Conservation (phyloP, 2,113 vertebrate species). For the Lepidothrix coronata region DNA sequence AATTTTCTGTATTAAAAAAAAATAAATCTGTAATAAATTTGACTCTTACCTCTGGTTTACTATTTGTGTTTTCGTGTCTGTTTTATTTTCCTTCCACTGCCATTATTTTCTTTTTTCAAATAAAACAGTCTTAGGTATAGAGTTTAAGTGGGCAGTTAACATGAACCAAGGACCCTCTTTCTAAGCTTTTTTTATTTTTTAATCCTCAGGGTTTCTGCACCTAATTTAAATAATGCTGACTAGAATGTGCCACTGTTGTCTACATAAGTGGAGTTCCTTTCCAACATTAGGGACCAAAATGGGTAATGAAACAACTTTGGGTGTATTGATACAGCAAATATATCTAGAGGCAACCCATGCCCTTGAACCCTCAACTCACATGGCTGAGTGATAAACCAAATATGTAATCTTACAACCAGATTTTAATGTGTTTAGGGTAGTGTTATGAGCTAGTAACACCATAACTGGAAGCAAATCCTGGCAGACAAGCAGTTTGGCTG, state of each 20-base stretch:
- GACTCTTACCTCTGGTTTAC: background rate
- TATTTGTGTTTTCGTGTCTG: background rate
- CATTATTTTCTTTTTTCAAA: background rate
- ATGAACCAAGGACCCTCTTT: background rate
- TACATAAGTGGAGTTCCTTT: background rate
- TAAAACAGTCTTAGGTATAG: background rate
- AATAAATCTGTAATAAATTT: background rate
- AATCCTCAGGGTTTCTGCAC: background rate
- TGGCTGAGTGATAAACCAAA: background rate
- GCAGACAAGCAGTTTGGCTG: background rate
- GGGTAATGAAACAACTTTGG: background rate
- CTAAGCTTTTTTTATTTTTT: background rate
- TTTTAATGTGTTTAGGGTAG: background rate
- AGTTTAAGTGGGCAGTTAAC: background rate
- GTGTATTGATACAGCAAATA: fast-evolving
- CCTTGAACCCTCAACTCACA: background rate
- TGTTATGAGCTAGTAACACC: background rate
- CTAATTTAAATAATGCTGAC: background rate
- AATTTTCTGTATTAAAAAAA: background rate
- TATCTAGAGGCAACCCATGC: background rate
- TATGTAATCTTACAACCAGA: background rate
- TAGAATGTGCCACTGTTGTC: background rate
- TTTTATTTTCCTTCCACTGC: background rate
- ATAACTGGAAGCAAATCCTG: background rate
- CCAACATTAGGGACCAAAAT: background rate